Conservation (phyloP, 2,797 vertebrate genomes). For the Cuniculus paca region DNA sequence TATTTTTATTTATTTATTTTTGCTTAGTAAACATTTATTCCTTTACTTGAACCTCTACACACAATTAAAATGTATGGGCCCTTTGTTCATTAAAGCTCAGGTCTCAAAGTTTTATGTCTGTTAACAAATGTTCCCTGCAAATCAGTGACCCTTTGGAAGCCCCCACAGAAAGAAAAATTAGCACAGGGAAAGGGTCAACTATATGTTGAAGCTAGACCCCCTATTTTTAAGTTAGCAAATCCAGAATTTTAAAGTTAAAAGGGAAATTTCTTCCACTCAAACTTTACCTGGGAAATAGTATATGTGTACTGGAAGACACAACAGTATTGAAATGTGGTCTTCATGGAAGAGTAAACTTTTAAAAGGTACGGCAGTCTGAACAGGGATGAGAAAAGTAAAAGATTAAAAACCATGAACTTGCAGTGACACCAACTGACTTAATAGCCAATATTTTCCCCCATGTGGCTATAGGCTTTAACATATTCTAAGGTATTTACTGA, state of each 20-base stretch:
- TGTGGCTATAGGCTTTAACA: background rate
- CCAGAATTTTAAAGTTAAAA: background rate
- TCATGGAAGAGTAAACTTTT: background rate
- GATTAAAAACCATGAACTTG: background rate
- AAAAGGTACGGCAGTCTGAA: background rate
- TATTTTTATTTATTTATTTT: too few species aligned
- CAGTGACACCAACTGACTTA: background rate
- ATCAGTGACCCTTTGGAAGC: background rate
- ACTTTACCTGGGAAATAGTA: background rate
- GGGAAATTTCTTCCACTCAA: background rate
- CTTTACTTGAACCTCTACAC: constrained; percentile 69
- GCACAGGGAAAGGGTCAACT: background rate
- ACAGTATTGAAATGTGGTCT: background rate
- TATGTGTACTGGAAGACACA: background rate
- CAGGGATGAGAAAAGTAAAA: background rate
- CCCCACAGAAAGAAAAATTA: too few species aligned
- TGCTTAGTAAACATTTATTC: constrained; percentile 78
- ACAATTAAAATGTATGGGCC: constrained; percentile 22
- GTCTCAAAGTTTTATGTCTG: background rate
- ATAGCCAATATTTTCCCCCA: background rate
- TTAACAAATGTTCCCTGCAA: background rate
- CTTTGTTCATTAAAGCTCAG: too few species aligned
- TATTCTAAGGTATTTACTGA: background rate
- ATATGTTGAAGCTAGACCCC: background rate
- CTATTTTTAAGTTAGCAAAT: background rate